phyloP scores from a whole-genome alignment of 2,888 invertebrate species.

The Smittia aterrima region DNA sequence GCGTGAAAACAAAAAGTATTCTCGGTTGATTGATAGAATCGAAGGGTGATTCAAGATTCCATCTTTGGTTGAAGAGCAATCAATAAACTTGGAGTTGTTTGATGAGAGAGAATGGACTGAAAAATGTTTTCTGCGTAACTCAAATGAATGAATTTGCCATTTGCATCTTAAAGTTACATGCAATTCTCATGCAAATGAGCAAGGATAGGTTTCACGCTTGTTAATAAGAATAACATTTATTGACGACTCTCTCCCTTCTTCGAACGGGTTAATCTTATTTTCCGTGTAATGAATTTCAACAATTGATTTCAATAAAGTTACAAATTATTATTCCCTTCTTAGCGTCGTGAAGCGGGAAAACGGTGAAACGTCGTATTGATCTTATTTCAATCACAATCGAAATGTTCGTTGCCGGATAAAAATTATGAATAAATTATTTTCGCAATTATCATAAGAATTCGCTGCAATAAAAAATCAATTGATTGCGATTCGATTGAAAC shows the following conservation, averaged over 20 bases:
- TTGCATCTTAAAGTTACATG: not conserved
- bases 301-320: not conserved
- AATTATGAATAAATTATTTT: conserved; percentile 15
- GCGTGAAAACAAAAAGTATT: conserved; percentile 19
- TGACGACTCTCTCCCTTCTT: not conserved
- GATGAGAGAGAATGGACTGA: not conserved
- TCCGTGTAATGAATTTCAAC: conserved; percentile 25
- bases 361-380: not conserved
- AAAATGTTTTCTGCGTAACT: conserved; percentile 6
- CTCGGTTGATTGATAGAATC: conserved; percentile 34
- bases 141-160: not conserved
- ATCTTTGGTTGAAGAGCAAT: conserved; percentile 4
- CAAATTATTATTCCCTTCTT: not conserved
- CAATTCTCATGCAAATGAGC: conserved; percentile 5
- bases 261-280: conserved; percentile 30
- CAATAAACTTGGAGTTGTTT: conserved; percentile 31
- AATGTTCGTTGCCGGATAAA: conserved; percentile 16
- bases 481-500: not conserved
- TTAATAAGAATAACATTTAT: not conserved
- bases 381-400: conserved; percentile 26
- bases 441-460: not conserved
- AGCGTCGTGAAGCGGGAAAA: not conserved
- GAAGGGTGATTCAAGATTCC: conserved; percentile 5
- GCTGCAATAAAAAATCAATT: conserved; percentile 17
- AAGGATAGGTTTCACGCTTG: conserved; percentile 3